Conservation (phyloP, 1,140 invertebrate species). For the Centruroides sculpturatus region DNA sequence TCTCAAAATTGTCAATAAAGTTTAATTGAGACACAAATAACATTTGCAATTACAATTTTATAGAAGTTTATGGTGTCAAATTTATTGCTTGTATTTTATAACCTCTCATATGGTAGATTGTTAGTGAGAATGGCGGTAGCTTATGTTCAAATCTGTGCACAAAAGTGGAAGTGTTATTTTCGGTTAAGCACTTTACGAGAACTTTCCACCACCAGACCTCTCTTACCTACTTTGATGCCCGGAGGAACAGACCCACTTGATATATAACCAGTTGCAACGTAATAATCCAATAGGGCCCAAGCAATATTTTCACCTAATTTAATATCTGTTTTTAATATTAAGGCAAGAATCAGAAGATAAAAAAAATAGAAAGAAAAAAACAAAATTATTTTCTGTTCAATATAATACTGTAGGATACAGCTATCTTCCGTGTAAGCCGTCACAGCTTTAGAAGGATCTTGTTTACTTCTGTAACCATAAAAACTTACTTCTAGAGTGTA, state of each 20-base stretch:
- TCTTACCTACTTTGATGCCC: background rate
- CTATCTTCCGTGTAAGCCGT: conserved; percentile 76
- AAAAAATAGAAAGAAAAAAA: background rate
- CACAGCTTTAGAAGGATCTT: conserved; percentile 37
- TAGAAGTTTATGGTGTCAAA: too few species aligned
- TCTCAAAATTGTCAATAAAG: too few species aligned
- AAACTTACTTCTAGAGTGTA: conserved; percentile 77
- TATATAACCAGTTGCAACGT: conserved; percentile 54
- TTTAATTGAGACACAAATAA: too few species aligned
- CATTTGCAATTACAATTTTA: too few species aligned
- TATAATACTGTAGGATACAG: conserved; percentile 59
- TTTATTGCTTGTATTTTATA: too few species aligned
- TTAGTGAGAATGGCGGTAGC: too few species aligned
- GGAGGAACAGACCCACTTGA: conserved; percentile 31
- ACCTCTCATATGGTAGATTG: too few species aligned
- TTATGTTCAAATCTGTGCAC: too few species aligned
- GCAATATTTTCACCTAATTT: conserved; percentile 60
- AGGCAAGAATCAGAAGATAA: background rate
- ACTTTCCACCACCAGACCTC: background rate
- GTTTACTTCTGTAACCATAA: conserved; percentile 56
- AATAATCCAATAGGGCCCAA: conserved; percentile 62
- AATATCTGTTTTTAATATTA: conserved; percentile 31
- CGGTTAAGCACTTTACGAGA: too few species aligned
- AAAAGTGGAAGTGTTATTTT: too few species aligned
- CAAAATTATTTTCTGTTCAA: conserved; percentile 2